These are phyloP conservation scores for Syrmaticus mikado DNA, from an alignment of 2,113 vertebrate species.

Conservation along the genomic window DNA sequence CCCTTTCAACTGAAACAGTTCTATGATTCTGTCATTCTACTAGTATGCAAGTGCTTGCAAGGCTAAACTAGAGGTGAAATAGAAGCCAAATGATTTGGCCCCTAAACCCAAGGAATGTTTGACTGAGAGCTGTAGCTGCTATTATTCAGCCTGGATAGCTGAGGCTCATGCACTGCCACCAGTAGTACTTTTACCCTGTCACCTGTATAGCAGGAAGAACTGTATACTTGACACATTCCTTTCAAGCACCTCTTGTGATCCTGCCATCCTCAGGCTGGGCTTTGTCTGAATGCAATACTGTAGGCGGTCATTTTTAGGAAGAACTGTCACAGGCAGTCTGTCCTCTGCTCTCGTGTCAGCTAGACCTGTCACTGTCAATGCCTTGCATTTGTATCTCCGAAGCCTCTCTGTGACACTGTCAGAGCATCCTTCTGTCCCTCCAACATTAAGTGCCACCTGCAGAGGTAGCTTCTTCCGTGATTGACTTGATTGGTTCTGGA, in stretches of 20 bases:
- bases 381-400: background rate
- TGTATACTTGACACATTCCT: background rate
- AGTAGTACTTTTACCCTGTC: background rate
- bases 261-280: background rate
- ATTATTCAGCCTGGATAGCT: background rate
- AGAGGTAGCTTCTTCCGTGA: background rate
- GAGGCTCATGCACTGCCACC: fast-evolving
- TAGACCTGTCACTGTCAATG: background rate
- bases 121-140: background rate
- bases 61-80: background rate
- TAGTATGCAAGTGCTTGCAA: background rate
- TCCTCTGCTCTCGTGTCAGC: background rate
- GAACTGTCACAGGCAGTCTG: background rate
- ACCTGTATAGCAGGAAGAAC: background rate
- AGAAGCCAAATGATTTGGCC: background rate
- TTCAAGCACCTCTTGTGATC: background rate
- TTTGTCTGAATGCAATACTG: background rate
- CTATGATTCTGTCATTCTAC: no score
- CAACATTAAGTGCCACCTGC: background rate
- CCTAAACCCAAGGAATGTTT: background rate
- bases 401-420: background rate
- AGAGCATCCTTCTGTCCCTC: background rate
- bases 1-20: no score
- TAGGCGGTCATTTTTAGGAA: background rate
- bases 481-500: background rate